Base-by-base conservation (phyloP, 2,113 vertebrate genomes). In the Percina caprodes region DNA sequence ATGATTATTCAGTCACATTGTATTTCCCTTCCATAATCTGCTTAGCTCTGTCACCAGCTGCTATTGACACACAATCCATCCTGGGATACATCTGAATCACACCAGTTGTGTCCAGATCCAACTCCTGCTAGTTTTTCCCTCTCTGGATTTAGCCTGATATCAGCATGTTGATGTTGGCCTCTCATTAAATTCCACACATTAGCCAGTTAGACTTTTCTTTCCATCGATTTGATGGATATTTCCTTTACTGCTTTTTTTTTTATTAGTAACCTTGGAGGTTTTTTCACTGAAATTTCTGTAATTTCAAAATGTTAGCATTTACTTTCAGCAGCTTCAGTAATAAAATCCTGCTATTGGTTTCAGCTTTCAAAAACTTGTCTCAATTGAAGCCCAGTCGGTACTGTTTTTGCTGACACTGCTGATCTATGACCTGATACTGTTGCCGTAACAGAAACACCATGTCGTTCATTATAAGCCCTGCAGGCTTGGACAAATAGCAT, bases 401-500 rank as follows among this genome's bases (percentile, higher is more conserved):
- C 70, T 81, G 72, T 81, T 86, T 86, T 61, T 4, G 75, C 88
- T 82, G 77, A 83, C 68, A 33, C 39, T 33, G 60, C 78, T 75
- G 86, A 90, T 85, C 59, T 88, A 75, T 74, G 82, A 79, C 65
- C 86, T 80, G 83, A 90, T 75, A 86, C 81, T 65, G 72, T 13
- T 54, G 65, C 66, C 60, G 67, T 63, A 84, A 86, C 84, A 87
- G 82, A 79, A 89, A 86, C 78, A 80, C 80, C 72, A 66, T 84
- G 82, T 69, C 48, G 77, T 71, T 88, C 84, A 80, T 79, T 88
- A 77, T 83, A 81, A 65, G 74, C 87, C 85, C 86, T 63, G 62
- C 72, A 82, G 83, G 83, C 80, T 59, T 73, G 69, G 69, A 80
- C 86, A 88, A 91, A 91, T 83, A 90, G 74, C 75, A 77, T 81